A percentile compares a stretch with the other conserved stretches of the same genome.
phyloP scores from a whole-genome alignment of 2,113 vertebrate species.

The Sorex araneus region DNA sequence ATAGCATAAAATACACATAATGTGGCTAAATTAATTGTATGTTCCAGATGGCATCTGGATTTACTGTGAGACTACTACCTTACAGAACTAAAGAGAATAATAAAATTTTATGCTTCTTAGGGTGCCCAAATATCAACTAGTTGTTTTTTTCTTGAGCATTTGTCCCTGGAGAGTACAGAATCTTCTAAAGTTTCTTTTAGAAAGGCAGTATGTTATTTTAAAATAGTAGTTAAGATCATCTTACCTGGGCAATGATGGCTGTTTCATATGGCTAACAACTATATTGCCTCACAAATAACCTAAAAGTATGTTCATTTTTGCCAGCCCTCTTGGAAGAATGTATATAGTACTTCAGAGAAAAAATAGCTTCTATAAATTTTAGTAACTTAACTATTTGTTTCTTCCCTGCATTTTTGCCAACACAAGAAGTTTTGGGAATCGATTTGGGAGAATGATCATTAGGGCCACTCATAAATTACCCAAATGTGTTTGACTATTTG shows the following conservation, averaged over 20 bases:
- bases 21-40: constrained; percentile 61
- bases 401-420: constrained; percentile 42
- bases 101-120: constrained; percentile 74
- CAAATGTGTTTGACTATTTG: not conserved
- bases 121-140: constrained; percentile 65
- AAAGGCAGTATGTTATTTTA: constrained; percentile 82
- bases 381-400: constrained; percentile 36
- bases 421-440: not conserved
- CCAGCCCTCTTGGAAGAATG: constrained; percentile 63
- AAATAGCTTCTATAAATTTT: constrained; percentile 67
- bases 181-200: constrained; percentile 78
- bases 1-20: constrained; percentile 70
- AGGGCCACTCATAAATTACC: not conserved
- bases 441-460: not conserved
- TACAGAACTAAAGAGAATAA: constrained; percentile 71
- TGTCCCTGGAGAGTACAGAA: constrained; percentile 75
- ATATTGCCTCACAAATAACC: constrained; percentile 79
- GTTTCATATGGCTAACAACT: constrained; percentile 79
- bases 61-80: constrained; percentile 67
- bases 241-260: constrained; percentile 79
- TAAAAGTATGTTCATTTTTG: constrained; percentile 74
- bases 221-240: constrained; percentile 80
- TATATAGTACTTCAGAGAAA: constrained; percentile 53
- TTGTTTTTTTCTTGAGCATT: constrained; percentile 74
- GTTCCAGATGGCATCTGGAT: constrained; percentile 69